These are phyloP conservation scores for Thaumetopoea pityocampa DNA, from an alignment of 1,140 invertebrate species.

Conservation along the genomic window DNA sequence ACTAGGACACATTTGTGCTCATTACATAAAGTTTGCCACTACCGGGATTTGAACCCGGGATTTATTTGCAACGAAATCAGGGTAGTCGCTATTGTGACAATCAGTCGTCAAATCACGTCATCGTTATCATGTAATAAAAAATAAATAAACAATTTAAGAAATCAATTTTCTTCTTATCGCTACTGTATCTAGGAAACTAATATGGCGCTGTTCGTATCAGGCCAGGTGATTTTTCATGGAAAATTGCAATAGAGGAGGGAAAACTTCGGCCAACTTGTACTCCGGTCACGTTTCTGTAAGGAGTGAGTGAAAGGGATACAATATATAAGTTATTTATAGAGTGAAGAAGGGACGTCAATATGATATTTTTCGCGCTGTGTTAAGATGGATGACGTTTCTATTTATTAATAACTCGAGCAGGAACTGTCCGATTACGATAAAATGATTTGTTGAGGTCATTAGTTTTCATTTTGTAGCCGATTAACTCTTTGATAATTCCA, in stretches of 20 bases:
- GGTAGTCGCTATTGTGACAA: too few species aligned
- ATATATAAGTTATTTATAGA: too few species aligned
- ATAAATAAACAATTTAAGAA: constrained; percentile 8
- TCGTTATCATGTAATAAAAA: too few species aligned
- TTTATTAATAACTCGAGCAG: constrained; percentile 16
- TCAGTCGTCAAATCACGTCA: too few species aligned
- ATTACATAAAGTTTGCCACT: too few species aligned
- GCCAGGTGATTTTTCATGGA: constrained; percentile 41
- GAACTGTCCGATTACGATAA: constrained; percentile 2
- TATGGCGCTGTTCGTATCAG: constrained; percentile 20
- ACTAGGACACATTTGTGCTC: too few species aligned
- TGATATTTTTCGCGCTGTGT: constrained; percentile 24
- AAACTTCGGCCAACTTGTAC: constrained; percentile 32
- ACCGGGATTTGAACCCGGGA: too few species aligned
- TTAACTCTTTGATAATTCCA: too few species aligned
- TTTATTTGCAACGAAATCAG: too few species aligned
- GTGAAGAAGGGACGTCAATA: too few species aligned
- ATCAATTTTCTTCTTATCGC: constrained; percentile 10
- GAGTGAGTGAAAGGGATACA: constrained; percentile 16
- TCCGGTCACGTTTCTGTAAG: constrained; percentile 30
- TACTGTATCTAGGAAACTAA: constrained; percentile 21
- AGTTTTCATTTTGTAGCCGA: constrained; percentile 5
- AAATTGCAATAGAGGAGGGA: constrained; percentile 35
- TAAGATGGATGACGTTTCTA: constrained; percentile 25
- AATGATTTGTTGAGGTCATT: constrained; percentile 2